Evolutionary conservation across 2,113 vertebrate genomes (phyloP), one percentile per base, ranked within the genome.

Genomic region (Blennius ocellaris): DNA sequence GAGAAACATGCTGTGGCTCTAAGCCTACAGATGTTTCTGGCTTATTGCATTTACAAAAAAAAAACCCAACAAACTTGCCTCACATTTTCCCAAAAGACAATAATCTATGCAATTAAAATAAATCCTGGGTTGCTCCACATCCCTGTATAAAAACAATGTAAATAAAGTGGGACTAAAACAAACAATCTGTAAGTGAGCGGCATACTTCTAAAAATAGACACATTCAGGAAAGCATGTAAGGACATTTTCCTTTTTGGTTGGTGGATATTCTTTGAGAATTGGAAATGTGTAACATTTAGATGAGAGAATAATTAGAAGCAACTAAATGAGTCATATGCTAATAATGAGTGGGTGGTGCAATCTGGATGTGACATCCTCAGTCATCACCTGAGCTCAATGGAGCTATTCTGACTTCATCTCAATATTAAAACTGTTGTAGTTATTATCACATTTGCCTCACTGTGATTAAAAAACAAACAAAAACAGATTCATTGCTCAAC

Each of bases 381-480:
- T 63, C 30, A 51, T 51, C n/a, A 15, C 30, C 51, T 9, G 38
- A 70, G 17, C 9, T 47, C 55, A 69, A 15, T 30, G 2, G 3
- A 9, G 21, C 30, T 7, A 11, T 73, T 67, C 48, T 65, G 36
- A 50, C n/a, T 76, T 7, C 5, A 16, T 77, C 48, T 65, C 63
- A 60, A 76, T 66, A 55, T 11, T 50, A 7, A 7, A 5, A 4
- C 41, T 50, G 21, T 21, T 49, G 64, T 44, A 54, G 21, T 30
- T 30, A 30, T 30, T 30, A 30, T 30, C 21, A 30, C 21, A 2
- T 30, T 30, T 30, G 2, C 21, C 21, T 30, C 2, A 30, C 4
- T 30, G 21, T 30, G 21, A 30, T 30, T 2, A 30, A 30, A 30
- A 30, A 30, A 30, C n/a, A n/a, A n/a, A n/a, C n/a, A 30, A 30